Percentiles rank a stretch among this genome's conserved stretches.
These are phyloP conservation scores for Lanius collurio DNA, from an alignment of 2,113 vertebrate genomes.

Conservation along the genomic window DNA sequence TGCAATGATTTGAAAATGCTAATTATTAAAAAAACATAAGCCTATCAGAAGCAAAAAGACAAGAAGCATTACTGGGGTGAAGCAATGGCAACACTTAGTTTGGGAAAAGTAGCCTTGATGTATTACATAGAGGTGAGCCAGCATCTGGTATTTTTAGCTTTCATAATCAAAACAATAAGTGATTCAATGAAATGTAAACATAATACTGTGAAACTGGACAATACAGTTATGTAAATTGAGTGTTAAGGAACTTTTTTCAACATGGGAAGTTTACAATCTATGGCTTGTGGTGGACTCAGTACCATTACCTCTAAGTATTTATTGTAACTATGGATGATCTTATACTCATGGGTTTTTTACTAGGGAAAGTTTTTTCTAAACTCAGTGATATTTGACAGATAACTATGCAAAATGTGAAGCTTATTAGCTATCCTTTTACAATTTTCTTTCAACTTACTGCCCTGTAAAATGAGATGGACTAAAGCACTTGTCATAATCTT, in stretches of 20 bases:
- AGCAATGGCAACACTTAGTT: neutral
- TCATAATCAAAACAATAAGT: neutral
- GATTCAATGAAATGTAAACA: neutral
- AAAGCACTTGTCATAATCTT: neutral
- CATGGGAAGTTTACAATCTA: neutral
- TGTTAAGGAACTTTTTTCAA: neutral
- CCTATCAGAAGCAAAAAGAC: neutral
- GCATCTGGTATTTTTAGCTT: neutral
- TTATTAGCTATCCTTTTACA: neutral
- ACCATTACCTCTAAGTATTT: neutral
- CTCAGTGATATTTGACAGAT: neutral
- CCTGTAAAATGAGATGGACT: neutral
- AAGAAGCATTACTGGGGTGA: neutral
- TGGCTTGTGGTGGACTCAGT: neutral
- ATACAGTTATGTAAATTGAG: neutral
- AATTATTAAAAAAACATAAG: neutral
- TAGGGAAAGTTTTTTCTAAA: neutral
- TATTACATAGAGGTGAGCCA: neutral
- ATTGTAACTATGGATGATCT: neutral
- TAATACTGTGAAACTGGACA: neutral
- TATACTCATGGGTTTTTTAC: neutral
- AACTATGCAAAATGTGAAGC: neutral
- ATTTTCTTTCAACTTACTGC: neutral
- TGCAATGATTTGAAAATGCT: neutral
- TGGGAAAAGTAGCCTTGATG: neutral